Percentiles rank a stretch among this genome's conserved stretches.
These are phyloP conservation scores for Sinohyriopsis cumingii DNA, from an alignment of 2,888 invertebrate species.

Conservation along the genomic window DNA sequence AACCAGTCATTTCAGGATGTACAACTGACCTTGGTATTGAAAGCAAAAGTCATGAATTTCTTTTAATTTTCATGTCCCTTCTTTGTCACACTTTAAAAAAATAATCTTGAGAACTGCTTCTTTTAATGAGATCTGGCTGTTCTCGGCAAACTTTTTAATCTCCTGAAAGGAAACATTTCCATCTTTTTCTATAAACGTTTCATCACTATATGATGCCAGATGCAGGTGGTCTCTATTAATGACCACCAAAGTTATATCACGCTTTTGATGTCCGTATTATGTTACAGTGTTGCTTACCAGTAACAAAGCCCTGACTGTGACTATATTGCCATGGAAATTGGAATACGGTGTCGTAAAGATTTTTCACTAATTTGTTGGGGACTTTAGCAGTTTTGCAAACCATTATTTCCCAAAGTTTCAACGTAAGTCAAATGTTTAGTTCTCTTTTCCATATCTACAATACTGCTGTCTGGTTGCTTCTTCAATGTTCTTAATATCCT, in stretches of 20 bases:
- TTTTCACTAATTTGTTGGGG: slow-evolving; percentile 2
- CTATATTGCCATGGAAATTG: slow-evolving; percentile 10
- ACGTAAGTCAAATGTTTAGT: slow-evolving; percentile 13
- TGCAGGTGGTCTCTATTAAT: slow-evolving; percentile 2
- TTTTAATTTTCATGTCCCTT: slow-evolving; percentile 5
- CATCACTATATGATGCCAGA: slow-evolving; percentile 12
- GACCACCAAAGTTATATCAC: neutral
- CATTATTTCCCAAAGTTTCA: slow-evolving; percentile 23
- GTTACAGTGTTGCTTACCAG: slow-evolving; percentile 8
- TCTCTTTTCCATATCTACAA: slow-evolving; percentile 16
- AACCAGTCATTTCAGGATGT: neutral
- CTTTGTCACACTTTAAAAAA: slow-evolving; percentile 1
- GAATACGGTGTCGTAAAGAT: neutral
- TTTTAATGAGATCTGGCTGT: slow-evolving; percentile 1
- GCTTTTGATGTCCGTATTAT: slow-evolving; percentile 1
- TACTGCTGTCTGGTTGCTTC: slow-evolving; percentile 9
- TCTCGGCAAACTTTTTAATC: slow-evolving; percentile 14
- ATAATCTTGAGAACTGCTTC: slow-evolving; percentile 7
- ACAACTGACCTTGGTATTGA: neutral
- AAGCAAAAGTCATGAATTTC: neutral
- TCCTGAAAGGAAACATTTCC: slow-evolving; percentile 1
- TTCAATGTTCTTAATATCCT: slow-evolving; percentile 7
- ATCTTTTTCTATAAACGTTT: neutral
- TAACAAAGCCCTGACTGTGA: slow-evolving; percentile 8
- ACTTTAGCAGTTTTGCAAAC: neutral